Evolutionary conservation across 2,888 invertebrate species (phyloP).

Genomic region (Yponomeuta cagnagella): DNA sequence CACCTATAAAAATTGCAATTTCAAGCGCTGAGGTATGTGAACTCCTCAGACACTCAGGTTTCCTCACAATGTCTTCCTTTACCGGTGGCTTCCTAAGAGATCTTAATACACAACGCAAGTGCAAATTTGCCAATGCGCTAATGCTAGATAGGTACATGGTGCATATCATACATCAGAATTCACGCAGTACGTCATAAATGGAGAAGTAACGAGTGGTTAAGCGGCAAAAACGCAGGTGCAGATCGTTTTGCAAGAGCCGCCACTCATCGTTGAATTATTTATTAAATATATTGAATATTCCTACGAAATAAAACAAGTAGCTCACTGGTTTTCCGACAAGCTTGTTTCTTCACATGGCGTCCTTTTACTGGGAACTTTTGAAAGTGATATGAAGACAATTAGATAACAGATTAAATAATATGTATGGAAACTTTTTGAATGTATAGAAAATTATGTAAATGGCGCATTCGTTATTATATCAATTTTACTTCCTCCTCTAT

Average conservation of each 20-base stretch:
- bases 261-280: conserved; percentile 15
- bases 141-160: not conserved
- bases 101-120: no score
- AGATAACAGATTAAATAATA: not conserved
- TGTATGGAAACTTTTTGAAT: no score
- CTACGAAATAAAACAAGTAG: conserved; percentile 20
- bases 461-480: no score
- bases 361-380: not conserved
- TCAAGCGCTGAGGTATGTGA: no score
- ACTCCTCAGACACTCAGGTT: no score
- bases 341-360: not conserved
- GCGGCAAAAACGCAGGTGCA: not conserved
- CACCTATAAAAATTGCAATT: no score
- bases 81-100: no score
- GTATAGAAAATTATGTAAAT: no score
- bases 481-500: not conserved
- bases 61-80: no score
- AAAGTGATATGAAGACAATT: not conserved
- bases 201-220: not conserved
- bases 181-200: not conserved
- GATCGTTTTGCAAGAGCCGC: not conserved
- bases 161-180: not conserved
- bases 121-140: no score
- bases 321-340: conserved; percentile 9
- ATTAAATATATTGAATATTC: conserved; percentile 7